A percentile compares a stretch with the other conserved stretches of the same genome.
Evolutionary conservation across 2,888 invertebrate species (phyloP).

Genomic region (Chrysolina haemoptera): DNA sequence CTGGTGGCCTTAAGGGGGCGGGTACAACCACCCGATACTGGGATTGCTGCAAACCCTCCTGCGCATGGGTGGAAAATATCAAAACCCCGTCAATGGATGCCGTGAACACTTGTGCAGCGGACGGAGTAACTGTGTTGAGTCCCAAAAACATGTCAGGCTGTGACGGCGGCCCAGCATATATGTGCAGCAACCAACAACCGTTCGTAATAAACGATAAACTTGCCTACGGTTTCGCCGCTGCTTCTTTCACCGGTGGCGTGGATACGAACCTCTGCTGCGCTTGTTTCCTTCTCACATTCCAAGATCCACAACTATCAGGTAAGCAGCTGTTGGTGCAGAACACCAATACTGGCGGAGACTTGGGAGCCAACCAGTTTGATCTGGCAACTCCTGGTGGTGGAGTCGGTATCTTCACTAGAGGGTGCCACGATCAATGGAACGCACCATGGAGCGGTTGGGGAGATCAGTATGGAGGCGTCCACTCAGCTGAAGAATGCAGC

Average conservation of each 20-base stretch:
- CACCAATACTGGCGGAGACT: conserved; percentile 50
- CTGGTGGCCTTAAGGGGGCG: conserved; percentile 46
- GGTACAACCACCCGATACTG: conserved; percentile 52
- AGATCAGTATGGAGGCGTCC: conserved; percentile 49
- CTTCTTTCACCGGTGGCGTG: conserved; percentile 42
- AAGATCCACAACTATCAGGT: conserved; percentile 41
- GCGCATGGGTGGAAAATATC: conserved; percentile 47
- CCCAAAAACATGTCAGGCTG: conserved; percentile 34
- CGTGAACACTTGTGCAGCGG: conserved; percentile 42
- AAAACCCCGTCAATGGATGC: conserved; percentile 40
- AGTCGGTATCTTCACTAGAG: conserved; percentile 48
- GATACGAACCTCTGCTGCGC: conserved; percentile 47
- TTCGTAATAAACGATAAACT: conserved; percentile 41
- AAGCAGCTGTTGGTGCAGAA: conserved; percentile 48
- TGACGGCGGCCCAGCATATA: conserved; percentile 44
- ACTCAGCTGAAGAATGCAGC: conserved; percentile 42
- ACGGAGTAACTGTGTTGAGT: conserved; percentile 38
- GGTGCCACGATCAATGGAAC: conserved; percentile 50
- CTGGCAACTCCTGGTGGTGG: conserved; percentile 54
- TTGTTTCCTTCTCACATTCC: conserved; percentile 48
- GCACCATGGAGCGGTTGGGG: conserved; percentile 50
- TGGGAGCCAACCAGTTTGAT: conserved; percentile 52
- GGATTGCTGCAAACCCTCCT: conserved; percentile 54
- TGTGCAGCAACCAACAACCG: conserved; percentile 46
- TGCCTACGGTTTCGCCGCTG: conserved; percentile 44